A percentile compares a stretch with the other conserved stretches of the same genome.
phyloP scores from a whole-genome alignment of 2,113 vertebrate species.

The Leptosomus discolor region DNA sequence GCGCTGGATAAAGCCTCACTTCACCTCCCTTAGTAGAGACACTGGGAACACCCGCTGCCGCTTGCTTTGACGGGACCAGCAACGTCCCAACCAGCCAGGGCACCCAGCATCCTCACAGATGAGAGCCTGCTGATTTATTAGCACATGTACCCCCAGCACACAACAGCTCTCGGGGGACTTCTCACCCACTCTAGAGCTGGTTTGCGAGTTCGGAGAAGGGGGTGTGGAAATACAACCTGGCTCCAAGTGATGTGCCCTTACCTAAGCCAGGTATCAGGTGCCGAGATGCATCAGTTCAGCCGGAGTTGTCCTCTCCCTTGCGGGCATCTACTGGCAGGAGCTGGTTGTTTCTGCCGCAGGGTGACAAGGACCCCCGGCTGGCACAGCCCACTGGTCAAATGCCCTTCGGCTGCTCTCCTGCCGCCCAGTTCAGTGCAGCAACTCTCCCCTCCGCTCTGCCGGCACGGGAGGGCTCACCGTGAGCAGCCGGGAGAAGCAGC shows the following conservation, averaged over 20 bases:
- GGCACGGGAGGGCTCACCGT: accelerated
- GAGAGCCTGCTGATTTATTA: neutral
- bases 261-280: constrained; percentile 46
- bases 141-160: neutral
- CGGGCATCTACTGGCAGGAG: constrained; percentile 4
- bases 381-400: accelerated
- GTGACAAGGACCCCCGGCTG: neutral
- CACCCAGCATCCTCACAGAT: neutral
- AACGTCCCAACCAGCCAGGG: neutral
- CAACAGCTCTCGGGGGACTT: accelerated
- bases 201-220: neutral
- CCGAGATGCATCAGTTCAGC: constrained; percentile 47
- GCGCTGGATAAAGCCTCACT: accelerated
- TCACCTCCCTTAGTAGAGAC: neutral
- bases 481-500: neutral
- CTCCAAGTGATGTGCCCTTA: neutral
- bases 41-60: neutral
- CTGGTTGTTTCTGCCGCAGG: neutral
- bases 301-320: neutral
- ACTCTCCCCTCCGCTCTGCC: neutral
- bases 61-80: neutral
- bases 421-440: neutral
- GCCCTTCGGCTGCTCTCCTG: neutral
- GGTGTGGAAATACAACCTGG: neutral
- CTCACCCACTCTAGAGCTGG: accelerated